Evolutionary conservation across 1,140 invertebrate species (phyloP), one percentile per base, ranked within the genome.

Genomic region (Mylabris phalerata): DNA sequence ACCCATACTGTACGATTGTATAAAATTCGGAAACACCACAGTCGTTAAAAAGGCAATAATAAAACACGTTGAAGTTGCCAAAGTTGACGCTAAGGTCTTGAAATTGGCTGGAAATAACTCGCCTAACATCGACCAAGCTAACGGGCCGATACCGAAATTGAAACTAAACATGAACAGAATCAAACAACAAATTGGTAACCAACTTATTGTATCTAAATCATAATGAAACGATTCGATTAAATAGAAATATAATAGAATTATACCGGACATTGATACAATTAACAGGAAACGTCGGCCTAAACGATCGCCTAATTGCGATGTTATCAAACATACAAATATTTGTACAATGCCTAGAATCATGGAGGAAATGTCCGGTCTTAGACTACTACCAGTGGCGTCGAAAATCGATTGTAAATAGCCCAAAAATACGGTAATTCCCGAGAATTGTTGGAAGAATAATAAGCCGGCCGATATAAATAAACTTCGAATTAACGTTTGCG

Each of bases 361-460:
- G 1, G 90, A 83, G 1, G 25, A 84, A 66, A 11, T 77, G 72
- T 2, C 82, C 68, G 45, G 81, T 70, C 1, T 88, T 48, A 6
- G 65, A 69, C 57, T 0, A 78, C 70, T 81, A 0, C 82, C 80
- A 9, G 87, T 79, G 2, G 77, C 77, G 1, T 74, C 64, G 65
- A 89, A 92, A 67, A 89, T 92, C 0, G 75, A 77, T 43, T 85
- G 81, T 59, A 88, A 82, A 71, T 89, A 92, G 71, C 90, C 90
- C 24, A 90, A 78, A 2, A 94, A 84, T 2, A 86, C 86, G 70
- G 89, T 91, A 65, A 89, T 88, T 24, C 90, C 90, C 3, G 84
- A 86, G 9, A 91, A 75, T 71, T 89, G 87, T 66, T 89, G 87
- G 70, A 87, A 84, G 43, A 80, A 71, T 45, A 42, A 6, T 11